Conservation (phyloP, 2,113 vertebrate species). For the Natator depressus region DNA sequence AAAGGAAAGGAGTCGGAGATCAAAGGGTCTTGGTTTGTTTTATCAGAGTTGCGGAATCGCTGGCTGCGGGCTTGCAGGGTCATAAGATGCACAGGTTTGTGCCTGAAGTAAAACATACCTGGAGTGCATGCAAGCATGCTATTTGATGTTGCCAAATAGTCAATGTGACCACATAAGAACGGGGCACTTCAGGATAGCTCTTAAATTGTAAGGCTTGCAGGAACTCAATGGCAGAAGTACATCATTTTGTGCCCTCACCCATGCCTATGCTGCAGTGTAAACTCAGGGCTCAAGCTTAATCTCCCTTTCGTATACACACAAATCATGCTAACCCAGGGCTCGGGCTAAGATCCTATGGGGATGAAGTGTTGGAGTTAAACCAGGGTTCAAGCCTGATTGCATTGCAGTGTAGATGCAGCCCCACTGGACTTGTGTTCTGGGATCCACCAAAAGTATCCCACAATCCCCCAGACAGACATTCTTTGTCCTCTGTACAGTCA, state of each 20-base stretch:
- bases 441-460: neutral
- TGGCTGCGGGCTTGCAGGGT: neutral
- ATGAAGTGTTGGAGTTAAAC: neutral
- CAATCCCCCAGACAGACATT: neutral
- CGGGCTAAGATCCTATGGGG: neutral
- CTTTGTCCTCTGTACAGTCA: neutral
- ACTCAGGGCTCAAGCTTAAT: too few relatives aligned
- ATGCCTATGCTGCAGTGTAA: too few relatives aligned
- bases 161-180: neutral
- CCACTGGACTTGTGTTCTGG: neutral
- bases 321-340: too few relatives aligned
- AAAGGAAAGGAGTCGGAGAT: neutral
- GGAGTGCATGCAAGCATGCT: neutral
- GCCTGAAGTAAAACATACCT: neutral
- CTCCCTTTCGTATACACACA: too few relatives aligned
- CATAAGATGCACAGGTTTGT: rapidly evolving
- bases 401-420: neutral
- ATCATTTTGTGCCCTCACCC: neutral
- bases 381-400: neutral
- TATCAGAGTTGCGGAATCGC: neutral
- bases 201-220: neutral
- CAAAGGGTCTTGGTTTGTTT: neutral
- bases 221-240: neutral
- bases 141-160: neutral
- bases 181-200: neutral